Conservation (phyloP, 2,888 invertebrate genomes). For the Automeris io region DNA sequence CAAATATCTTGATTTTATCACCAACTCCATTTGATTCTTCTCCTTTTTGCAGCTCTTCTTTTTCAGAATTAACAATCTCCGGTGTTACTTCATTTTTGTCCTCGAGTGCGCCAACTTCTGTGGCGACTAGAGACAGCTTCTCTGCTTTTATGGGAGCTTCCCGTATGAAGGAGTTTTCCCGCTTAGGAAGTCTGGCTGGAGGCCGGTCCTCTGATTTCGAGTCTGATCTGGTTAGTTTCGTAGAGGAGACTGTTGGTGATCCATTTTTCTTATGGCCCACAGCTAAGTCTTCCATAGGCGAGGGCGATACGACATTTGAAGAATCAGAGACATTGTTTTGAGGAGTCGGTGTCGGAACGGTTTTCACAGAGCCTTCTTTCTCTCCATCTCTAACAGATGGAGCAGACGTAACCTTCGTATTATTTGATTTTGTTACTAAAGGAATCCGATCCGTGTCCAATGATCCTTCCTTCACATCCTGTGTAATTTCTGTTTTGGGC, state of each 20-base stretch:
- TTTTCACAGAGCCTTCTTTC: neutral
- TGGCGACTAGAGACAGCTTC: conserved; percentile 24
- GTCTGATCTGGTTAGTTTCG: conserved; percentile 18
- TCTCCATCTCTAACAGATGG: neutral
- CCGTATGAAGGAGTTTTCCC: conserved; percentile 29
- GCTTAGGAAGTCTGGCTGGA: conserved; percentile 19
- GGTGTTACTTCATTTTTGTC: conserved; percentile 15
- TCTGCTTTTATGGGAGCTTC: conserved; percentile 34
- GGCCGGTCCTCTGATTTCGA: conserved; percentile 24
- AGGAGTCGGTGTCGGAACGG: neutral
- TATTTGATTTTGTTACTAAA: conserved; percentile 2
- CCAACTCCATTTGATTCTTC: conserved; percentile 67
- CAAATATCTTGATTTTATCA: conserved; percentile 68
- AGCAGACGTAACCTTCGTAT: conserved; percentile 8
- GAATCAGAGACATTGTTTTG: neutral
- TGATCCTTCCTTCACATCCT: conserved; percentile 5
- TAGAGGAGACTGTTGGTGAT: conserved; percentile 3
- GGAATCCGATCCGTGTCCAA: conserved; percentile 4
- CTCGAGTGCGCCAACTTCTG: conserved; percentile 13
- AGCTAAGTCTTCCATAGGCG: neutral
- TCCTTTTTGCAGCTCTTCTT: conserved; percentile 12
- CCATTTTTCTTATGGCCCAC: conserved; percentile 1
- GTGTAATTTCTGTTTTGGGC: conserved; percentile 1
- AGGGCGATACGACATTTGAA: neutral
- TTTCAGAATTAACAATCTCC: conserved; percentile 18